Base-by-base conservation (phyloP, 2,888 invertebrate genomes). In the Scaptomyza caliginosa region DNA sequence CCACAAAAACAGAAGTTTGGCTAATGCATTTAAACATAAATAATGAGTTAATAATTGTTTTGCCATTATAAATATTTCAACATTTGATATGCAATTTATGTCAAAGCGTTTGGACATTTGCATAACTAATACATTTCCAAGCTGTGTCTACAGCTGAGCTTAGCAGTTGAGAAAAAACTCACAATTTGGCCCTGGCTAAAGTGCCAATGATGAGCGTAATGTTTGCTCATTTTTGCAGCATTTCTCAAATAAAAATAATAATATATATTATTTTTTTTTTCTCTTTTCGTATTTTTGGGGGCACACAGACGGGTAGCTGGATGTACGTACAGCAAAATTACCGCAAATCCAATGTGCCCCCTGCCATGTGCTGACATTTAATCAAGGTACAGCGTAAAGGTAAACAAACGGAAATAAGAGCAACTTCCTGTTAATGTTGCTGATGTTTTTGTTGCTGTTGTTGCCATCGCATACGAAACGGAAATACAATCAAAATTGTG, bases 331-430 rank as follows among this genome's bases (percentile, higher is more conserved):
- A 38, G 26, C 4, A 24, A 60, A 62, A 58, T 48, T 70, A 71
- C 63, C 64, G 56, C 45, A 62, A 58, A 67, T 63, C 57, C 62
- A 34, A 40, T 39, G 40, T 16, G 34, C 42, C 49, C 56, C 55
- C 40, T 36, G 49, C 70, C 52, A 70, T 30, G 1, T 51, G 64
- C 84, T 82, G 86, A 86, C 86, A 84, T 82, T 82, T 82, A 82
- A 82, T 82, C 81, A 82, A 82, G 85, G 81, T 67, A 77, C 67
- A 86, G 78, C 81, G 77, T 72, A 77, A 74, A 86, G 81, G 86
- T 87, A 83, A 83, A 83, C 77, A 83, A 87, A 85, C 86, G 83
- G 83, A 83, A 87, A 83, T 87, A 81, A 87, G 83, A 88, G 86
- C 86, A 87, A 77, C 83, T 83, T 83, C 83, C 83, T 76, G 87